Evolutionary conservation across 2,888 invertebrate species (phyloP).

Genomic region (Troglohyphantes excavatus): DNA sequence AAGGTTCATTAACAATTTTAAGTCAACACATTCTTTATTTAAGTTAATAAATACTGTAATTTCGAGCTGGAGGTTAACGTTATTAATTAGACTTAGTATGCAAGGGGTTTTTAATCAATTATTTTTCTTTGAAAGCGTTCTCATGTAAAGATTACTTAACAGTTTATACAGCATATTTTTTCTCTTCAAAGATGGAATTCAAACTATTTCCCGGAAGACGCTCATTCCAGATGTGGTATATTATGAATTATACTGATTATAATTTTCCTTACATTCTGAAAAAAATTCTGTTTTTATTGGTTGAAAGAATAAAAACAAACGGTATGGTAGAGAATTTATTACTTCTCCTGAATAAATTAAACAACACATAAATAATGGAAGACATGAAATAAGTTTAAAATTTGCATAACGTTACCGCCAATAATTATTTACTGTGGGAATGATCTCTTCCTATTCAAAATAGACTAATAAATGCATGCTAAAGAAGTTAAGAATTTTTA

Average conservation of each 20-base stretch:
- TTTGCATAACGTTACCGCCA: too few relatives aligned
- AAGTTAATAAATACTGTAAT: slow-evolving; percentile 6
- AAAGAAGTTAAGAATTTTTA: too few relatives aligned
- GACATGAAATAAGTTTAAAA: too few relatives aligned
- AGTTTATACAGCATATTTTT: background rate
- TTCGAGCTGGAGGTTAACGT: background rate
- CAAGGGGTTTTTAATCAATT: background rate
- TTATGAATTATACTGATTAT: background rate
- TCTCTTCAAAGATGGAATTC: background rate
- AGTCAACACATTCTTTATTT: slow-evolving; percentile 45
- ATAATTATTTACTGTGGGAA: too few relatives aligned
- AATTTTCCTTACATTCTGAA: background rate
- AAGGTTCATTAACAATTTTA: slow-evolving; percentile 33
- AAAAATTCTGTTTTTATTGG: background rate
- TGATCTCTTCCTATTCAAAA: too few relatives aligned
- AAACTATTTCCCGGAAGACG: background rate
- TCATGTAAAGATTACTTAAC: background rate
- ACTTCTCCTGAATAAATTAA: too few relatives aligned
- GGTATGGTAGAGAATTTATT: too few relatives aligned
- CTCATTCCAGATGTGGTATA: background rate
- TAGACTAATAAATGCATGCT: too few relatives aligned
- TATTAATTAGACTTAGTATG: background rate
- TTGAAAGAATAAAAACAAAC: background rate
- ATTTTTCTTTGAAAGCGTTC: background rate
- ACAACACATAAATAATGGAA: too few relatives aligned